phyloP scores from a whole-genome alignment of 2,888 invertebrate genomes.

The Stenolophus ochropezus region DNA sequence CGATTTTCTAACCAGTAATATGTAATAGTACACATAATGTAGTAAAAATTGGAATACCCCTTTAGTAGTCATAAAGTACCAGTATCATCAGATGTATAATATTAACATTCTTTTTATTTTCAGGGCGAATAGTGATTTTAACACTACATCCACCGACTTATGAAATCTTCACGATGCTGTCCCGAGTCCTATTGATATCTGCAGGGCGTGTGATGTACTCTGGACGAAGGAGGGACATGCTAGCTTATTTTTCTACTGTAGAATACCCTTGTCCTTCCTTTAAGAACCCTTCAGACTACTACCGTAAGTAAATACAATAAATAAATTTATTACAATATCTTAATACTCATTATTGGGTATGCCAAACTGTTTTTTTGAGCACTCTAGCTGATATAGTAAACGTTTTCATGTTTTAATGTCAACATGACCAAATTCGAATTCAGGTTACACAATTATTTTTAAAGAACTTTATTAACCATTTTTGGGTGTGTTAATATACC shows the following conservation, averaged over 20 bases:
- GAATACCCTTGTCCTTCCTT: constrained; percentile 97
- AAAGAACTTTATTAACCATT: too few relatives aligned
- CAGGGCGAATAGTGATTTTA: constrained; percentile 89
- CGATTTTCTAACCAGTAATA: too few relatives aligned
- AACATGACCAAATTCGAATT: too few relatives aligned
- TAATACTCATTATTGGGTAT: too few relatives aligned
- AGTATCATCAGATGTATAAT: background rate
- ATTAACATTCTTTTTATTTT: constrained; percentile 57
- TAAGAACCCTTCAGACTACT: constrained; percentile 97
- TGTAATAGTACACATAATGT: too few relatives aligned
- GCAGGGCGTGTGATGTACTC: constrained; percentile 94
- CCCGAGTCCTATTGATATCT: constrained; percentile 89
- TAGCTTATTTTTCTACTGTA: constrained; percentile 89
- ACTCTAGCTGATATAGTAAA: too few relatives aligned
- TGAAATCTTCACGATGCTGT: constrained; percentile 95
- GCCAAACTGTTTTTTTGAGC: too few relatives aligned
- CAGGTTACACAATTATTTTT: too few relatives aligned
- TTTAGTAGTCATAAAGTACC: too few relatives aligned
- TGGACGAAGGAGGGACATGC: constrained; percentile 91
- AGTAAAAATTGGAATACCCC: too few relatives aligned
- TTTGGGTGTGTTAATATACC: too few relatives aligned
- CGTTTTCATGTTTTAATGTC: too few relatives aligned
- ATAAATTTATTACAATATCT: background rate
- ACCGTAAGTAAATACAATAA: constrained; percentile 80
- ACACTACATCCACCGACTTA: constrained; percentile 96